Conservation (phyloP, 2,797 vertebrate genomes). For the Pangasius sanitwongsei region DNA sequence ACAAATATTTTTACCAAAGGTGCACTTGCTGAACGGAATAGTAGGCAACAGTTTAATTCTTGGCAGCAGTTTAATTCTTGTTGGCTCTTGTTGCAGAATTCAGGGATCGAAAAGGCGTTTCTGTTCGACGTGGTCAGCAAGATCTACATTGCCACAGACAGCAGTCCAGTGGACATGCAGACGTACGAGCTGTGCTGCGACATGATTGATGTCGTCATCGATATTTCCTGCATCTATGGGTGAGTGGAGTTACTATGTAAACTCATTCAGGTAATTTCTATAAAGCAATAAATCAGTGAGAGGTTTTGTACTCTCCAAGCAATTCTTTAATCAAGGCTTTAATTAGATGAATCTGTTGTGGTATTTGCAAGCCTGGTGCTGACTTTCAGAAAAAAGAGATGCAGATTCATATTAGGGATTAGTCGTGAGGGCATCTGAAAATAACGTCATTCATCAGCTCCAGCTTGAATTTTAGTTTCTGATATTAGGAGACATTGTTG, state of each 20-base stretch:
- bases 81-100: conserved; percentile 81
- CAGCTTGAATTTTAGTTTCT: not conserved
- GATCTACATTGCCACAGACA: conserved; percentile 99
- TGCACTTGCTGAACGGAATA: not conserved
- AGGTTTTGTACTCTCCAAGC: not conserved
- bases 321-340: not conserved
- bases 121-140: conserved; percentile 99
- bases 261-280: not conserved
- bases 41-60: not conserved
- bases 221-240: conserved; percentile 99
- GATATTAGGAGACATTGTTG: not conserved
- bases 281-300: not conserved
- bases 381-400: not conserved
- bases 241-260: conserved; percentile 67
- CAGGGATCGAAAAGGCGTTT: conserved; percentile 98
- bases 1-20: not conserved
- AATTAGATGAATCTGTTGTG: not conserved
- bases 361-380: not conserved
- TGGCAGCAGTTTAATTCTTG: not conserved
- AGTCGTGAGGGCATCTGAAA: not conserved
- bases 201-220: conserved; percentile 99
- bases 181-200: conserved; percentile 98
- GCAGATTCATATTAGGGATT: not conserved
- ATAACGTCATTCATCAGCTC: not conserved
- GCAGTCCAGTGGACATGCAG: conserved; percentile 99